Evolutionary conservation across 1,140 invertebrate species (phyloP), one percentile per base, ranked within the genome.

Genomic region (Monochamus saltuarius): DNA sequence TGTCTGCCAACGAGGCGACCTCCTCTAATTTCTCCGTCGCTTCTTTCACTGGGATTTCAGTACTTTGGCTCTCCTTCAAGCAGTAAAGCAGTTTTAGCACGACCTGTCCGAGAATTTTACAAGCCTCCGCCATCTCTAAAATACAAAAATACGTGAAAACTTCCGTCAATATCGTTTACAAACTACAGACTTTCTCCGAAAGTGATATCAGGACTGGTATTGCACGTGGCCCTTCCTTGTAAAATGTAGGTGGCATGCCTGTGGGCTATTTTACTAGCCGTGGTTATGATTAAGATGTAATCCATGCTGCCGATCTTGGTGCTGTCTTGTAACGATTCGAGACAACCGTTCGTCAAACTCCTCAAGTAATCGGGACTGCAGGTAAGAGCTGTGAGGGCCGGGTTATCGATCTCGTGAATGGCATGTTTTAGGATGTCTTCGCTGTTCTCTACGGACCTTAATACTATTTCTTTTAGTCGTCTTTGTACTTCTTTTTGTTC

Each of bases 141-240:
- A 66, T 39, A 66, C 60, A 68, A 43, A 36, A 51, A 51, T 1
- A 10, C 4, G 10, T 3, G 7, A 11, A 9, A 49, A 22, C n/a
- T 4, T 4, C 39, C 16, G 39, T 39, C 13, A 10, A 39, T 13
- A 42, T 6, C 1, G 16, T 10, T n/a, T 42, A 13, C 3, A 10
- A 11, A 42, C n/a, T 22, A 82, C 82, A 82, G 81, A 89, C 87
- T 81, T 73, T 90, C 87, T 19, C 86, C 87, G 73, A 85, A 82
- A 42, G 84, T 82, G 68, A 91, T 88, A 75, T 90, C 86, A 35
- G 86, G 85, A 43, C 86, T 84, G 9, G 84, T 87, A 73, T 89
- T 89, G 10, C 85, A 86, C 13, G 86, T 86, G 1, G 86, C 85
- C 76, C 86, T 85, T 8, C 86, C 88, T 69, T 87, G 82, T 53